phyloP scores from a whole-genome alignment of 2,888 invertebrate species.

The Melanostoma mellinum region DNA sequence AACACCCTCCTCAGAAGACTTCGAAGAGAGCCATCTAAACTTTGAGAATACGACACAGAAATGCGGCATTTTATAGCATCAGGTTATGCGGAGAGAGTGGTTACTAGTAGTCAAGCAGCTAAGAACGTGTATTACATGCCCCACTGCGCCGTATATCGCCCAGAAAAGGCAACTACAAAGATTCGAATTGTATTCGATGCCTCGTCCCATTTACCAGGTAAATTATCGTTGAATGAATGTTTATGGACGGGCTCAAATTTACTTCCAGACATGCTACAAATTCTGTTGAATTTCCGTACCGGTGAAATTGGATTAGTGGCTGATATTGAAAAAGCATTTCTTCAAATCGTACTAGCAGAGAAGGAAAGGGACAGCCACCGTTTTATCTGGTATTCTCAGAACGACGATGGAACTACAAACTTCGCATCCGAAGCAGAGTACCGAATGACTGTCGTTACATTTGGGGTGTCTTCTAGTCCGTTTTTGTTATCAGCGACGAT shows the following conservation, averaged over 20 bases:
- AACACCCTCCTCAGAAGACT: slow-evolving; percentile 13
- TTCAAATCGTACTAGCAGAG: neutral
- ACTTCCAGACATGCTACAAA: neutral
- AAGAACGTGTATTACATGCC: slow-evolving; percentile 5
- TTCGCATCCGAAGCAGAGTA: neutral
- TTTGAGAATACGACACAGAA: neutral
- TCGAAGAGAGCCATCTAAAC: slow-evolving; percentile 2
- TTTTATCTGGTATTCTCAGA: slow-evolving; percentile 2
- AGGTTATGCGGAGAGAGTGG: neutral
- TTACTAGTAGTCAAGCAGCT: no score
- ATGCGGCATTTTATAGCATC: neutral
- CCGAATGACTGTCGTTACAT: slow-evolving; percentile 1
- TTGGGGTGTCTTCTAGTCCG: slow-evolving; percentile 2
- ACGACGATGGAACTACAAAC: neutral
- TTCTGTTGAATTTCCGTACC: neutral
- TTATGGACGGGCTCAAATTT: neutral
- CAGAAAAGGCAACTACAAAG: slow-evolving; percentile 1
- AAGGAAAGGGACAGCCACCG: slow-evolving; percentile 1
- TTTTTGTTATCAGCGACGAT: slow-evolving; percentile 1
- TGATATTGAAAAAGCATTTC: neutral
- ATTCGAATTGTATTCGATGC: neutral
- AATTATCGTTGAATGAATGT: neutral
- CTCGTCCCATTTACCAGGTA: no score
- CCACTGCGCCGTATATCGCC: slow-evolving; percentile 6
- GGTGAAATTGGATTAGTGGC: neutral